Base-by-base conservation (phyloP, 2,113 vertebrate genomes). In the Microtus ochrogaster region DNA sequence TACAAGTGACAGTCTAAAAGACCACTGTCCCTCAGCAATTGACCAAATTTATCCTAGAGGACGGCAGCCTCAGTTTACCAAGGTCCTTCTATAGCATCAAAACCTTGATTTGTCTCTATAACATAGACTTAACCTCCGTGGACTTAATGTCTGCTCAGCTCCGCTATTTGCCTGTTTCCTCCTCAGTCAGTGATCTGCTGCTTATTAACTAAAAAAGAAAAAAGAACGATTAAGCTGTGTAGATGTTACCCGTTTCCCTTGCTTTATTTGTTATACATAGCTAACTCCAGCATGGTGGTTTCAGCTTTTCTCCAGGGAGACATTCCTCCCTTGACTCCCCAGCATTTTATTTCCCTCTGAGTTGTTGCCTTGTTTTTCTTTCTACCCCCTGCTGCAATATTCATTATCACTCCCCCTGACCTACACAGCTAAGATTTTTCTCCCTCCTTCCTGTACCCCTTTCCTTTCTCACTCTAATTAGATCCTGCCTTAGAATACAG, bases 401-500 rank as follows among this genome's bases (percentile, higher is more conserved):
- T 79, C 89, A 63, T 84, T 90, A 33, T 86, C 68, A 94, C 47
- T 87, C 66, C 39, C 58, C 55, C 89, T 90, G 74, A 74, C 55
- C 70, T 70, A 13, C 70, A 77, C 49, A 21, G 10, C 10, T 83
- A 19, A 30, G 11, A 74, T 82, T 44, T 44, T 10, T 52, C 17
- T 76, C 30, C 72, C 63, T 55, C 30, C n/a, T 39, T 82, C 63
- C 41, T 33, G 1, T 74, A 8, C 30, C 39, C 41, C 89, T 82
- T 30, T 36, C 28, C 65, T 87, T 79, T 87, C 86, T 89, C 36
- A 36, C 78, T 89, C 92, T 97, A 95, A 95, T 97, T 94, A 95
- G 88, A 81, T 70, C 83, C 91, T 79, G 41, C 58, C 74, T 84
- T 96, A 86, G 58, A 89, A 94, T 94, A 93, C 74, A 94, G 87